Percentiles rank a stretch among this genome's conserved stretches.
phyloP scores from a whole-genome alignment of 2,797 vertebrate genomes.

The Gephyroberyx darwinii region DNA sequence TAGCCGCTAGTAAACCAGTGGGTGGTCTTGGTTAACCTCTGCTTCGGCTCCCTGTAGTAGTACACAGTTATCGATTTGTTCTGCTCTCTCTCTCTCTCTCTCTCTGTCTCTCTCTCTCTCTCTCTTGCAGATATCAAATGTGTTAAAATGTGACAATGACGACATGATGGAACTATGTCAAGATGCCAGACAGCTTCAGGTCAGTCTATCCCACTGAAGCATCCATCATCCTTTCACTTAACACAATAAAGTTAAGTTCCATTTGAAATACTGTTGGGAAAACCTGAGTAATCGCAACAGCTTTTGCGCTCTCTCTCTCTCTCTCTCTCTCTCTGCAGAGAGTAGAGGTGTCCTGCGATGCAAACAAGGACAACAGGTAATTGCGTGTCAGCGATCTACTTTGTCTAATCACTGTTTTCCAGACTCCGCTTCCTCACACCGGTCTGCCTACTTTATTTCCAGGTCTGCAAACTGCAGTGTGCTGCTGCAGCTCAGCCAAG shows the following conservation, averaged over 20 bases:
- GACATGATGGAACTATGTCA: slow-evolving; percentile 40
- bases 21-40: too few species aligned
- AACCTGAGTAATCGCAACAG: background rate
- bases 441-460: background rate
- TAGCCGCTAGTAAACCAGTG: too few species aligned
- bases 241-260: slow-evolving; percentile 5
- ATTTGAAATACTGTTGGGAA: background rate
- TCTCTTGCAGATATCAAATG: slow-evolving; percentile 63
- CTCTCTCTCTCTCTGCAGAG: slow-evolving; percentile 44
- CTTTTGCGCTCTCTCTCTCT: background rate
- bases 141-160: slow-evolving; percentile 44
- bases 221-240: background rate
- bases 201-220: slow-evolving; percentile 38
- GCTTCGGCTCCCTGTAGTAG: too few species aligned
- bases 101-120: slow-evolving; percentile 20
- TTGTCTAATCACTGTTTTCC: background rate
- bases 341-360: slow-evolving; percentile 55
- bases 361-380: slow-evolving; percentile 30
- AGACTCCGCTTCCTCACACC: background rate
- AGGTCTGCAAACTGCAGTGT: slow-evolving; percentile 66
- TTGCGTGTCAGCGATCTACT: background rate
- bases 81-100: background rate
- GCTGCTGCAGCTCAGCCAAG: slow-evolving; percentile 58
- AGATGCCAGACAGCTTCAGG: slow-evolving; percentile 40
- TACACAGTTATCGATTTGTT: too few species aligned